These are phyloP conservation scores for Drusus annulatus DNA, from an alignment of 1,140 invertebrate genomes.

Conservation along the genomic window DNA sequence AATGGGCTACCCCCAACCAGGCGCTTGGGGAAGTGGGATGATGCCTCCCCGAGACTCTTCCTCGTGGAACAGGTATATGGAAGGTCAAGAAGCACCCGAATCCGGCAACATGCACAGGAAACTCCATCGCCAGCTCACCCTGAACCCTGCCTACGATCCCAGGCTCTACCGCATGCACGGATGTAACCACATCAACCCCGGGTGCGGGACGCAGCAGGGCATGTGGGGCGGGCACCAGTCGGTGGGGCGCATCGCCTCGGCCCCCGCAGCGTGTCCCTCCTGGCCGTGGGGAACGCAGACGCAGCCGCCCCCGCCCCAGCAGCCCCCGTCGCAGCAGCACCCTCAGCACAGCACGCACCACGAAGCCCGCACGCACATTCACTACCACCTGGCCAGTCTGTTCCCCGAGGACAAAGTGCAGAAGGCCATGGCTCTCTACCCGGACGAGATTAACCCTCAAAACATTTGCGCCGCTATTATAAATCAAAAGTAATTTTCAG, in stretches of 20 bases:
- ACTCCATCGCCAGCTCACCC: slow-evolving; percentile 84
- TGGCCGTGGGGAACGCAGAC: slow-evolving; percentile 63
- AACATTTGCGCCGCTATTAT: slow-evolving; percentile 91
- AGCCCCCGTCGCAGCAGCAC: slow-evolving; percentile 72
- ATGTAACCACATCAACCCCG: slow-evolving; percentile 53
- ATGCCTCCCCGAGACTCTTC: neutral
- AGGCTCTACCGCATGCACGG: slow-evolving; percentile 72
- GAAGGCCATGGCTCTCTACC: slow-evolving; percentile 87
- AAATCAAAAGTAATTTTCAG: slow-evolving; percentile 59
- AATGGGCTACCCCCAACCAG: slow-evolving; percentile 28
- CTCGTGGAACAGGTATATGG: slow-evolving; percentile 44
- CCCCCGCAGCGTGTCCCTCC: slow-evolving; percentile 77
- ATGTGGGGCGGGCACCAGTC: slow-evolving; percentile 61
- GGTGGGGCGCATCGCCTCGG: slow-evolving; percentile 80
- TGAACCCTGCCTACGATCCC: slow-evolving; percentile 86
- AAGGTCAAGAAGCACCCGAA: slow-evolving; percentile 60
- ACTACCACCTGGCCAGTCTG: slow-evolving; percentile 88
- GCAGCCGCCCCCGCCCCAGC: slow-evolving; percentile 69
- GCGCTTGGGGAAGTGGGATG: slow-evolving; percentile 18
- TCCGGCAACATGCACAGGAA: slow-evolving; percentile 83
- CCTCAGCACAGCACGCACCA: slow-evolving; percentile 64
- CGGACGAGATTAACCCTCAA: slow-evolving; percentile 89
- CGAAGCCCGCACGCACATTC: slow-evolving; percentile 82
- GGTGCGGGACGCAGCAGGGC: slow-evolving; percentile 50
- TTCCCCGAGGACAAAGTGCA: slow-evolving; percentile 92